Evolutionary conservation across 1,140 invertebrate genomes (phyloP).

Genomic region (Caerostris extrusa): DNA sequence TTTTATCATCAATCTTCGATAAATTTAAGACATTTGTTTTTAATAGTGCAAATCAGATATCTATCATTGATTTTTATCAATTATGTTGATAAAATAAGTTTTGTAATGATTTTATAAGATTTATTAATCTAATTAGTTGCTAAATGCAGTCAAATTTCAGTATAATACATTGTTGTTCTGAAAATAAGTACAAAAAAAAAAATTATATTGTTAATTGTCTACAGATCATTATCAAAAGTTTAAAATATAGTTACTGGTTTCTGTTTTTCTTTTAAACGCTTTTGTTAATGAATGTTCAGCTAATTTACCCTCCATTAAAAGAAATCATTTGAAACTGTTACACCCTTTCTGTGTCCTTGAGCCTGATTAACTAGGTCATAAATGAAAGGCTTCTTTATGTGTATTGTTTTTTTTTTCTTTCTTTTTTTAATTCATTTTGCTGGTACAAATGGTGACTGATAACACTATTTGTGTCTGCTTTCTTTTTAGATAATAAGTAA

Average conservation of each 20-base stretch:
- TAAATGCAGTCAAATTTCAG: too few relatives aligned
- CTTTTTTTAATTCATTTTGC: too few relatives aligned
- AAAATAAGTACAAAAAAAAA: too few relatives aligned
- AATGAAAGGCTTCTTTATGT: neutral
- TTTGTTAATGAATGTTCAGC: neutral
- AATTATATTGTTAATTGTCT: neutral
- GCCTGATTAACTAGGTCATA: neutral
- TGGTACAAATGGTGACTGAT: neutral
- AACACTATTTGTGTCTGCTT: neutral
- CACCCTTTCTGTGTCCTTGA: neutral
- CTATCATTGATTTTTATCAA: too few relatives aligned
- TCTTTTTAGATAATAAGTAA: neutral
- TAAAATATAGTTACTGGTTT: neutral
- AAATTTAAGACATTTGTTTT: too few relatives aligned
- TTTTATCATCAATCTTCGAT: too few relatives aligned
- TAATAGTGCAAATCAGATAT: too few relatives aligned
- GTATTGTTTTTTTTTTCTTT: too few relatives aligned
- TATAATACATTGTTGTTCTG: too few relatives aligned
- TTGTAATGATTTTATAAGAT: too few relatives aligned
- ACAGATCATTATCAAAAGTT: neutral
- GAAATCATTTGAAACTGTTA: neutral
- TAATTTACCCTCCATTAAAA: neutral
- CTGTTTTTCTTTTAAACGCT: neutral
- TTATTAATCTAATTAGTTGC: too few relatives aligned
- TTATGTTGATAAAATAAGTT: too few relatives aligned